A percentile compares a stretch with the other conserved stretches of the same genome.
Conservation (phyloP, 2,113 vertebrate species). For the Piprites chloris region DNA sequence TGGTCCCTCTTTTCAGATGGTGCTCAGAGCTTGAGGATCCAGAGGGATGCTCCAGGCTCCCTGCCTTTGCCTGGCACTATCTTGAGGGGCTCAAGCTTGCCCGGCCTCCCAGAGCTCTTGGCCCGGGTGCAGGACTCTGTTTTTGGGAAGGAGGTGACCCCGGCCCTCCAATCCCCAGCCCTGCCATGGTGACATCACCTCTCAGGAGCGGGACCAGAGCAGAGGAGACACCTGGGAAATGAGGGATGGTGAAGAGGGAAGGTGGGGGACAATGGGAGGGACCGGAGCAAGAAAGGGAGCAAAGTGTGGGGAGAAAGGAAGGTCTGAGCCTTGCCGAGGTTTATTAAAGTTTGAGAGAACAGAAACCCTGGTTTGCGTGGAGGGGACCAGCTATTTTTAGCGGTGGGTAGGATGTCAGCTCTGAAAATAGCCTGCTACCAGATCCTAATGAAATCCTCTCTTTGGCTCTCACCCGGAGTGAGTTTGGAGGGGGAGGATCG, state of each 20-base stretch:
- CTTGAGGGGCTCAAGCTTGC: fast-evolving
- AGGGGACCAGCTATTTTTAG: constrained; percentile 73
- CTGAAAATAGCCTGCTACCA: constrained; percentile 75
- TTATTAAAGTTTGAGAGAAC: constrained; percentile 65
- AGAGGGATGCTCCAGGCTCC: fast-evolving
- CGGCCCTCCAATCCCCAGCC: neutral
- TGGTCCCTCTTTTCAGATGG: neutral
- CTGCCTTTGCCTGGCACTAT: neutral
- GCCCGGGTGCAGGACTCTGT: neutral
- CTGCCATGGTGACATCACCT: fast-evolving
- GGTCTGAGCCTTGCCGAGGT: constrained; percentile 17
- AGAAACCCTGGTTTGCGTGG: constrained; percentile 65
- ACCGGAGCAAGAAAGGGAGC: neutral
- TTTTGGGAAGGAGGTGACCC: neutral
- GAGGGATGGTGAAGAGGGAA: neutral
- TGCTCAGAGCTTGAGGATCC: neutral
- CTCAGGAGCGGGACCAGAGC: neutral
- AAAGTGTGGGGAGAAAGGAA: neutral
- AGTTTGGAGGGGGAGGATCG: constrained; percentile 36
- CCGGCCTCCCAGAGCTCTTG: neutral
- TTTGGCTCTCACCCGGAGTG: constrained; percentile 62
- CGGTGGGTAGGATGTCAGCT: constrained; percentile 73
- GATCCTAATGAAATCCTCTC: constrained; percentile 69
- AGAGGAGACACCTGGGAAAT: neutral
- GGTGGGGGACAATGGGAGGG: neutral